Evolutionary conservation across 2,888 invertebrate genomes (phyloP), one percentile per base, ranked within the genome.

Genomic region (Panzeria rudis): DNA sequence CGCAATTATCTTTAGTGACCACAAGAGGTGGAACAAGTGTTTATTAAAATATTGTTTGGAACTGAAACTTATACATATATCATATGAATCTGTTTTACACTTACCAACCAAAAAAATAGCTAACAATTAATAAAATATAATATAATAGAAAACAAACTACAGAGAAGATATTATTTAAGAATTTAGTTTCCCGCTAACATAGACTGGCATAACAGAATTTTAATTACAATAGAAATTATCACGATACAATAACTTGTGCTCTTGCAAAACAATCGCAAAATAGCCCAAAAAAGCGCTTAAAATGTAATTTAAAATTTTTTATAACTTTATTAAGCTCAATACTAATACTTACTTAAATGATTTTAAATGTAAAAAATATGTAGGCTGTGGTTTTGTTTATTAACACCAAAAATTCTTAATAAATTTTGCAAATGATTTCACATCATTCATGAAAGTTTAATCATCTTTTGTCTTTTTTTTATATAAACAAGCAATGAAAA

Each of bases 221-320:
- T n/a, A 64, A 44, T 44, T 44, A n/a, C 44, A 47, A 32, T 47
- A 66, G 17, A 66, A 29, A 29, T 66, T 29, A 66, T 25, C 25
- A 29, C 25, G n/a, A 17, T 47, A 66, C n/a, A 29, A 66, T 32
- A 47, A 47, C 47, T 66, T 66, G 11, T 17, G 7, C 25, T 29
- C n/a, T 17, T 9, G 7, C 17, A 47, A 66, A 29, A 29, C 29
- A 29, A 29, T 4, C 29, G 29, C 2, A 29, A 5, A 29, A 29
- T 29, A 29, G 29, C 29, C 29, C 2, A 2, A 59, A 9, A 32
- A 59, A 32, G n/a, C 5, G 17, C 7, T 29, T 29, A 17, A 66
- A 44, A 44, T 44, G 23, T 29, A 64, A n/a, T 25, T 56, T 13
- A 64, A n/a, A 25, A 9, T n/a, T 47, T 66, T 66, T 64, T 9